Conservation (phyloP, 2,113 vertebrate species). For the Heterocephalus glaber region DNA sequence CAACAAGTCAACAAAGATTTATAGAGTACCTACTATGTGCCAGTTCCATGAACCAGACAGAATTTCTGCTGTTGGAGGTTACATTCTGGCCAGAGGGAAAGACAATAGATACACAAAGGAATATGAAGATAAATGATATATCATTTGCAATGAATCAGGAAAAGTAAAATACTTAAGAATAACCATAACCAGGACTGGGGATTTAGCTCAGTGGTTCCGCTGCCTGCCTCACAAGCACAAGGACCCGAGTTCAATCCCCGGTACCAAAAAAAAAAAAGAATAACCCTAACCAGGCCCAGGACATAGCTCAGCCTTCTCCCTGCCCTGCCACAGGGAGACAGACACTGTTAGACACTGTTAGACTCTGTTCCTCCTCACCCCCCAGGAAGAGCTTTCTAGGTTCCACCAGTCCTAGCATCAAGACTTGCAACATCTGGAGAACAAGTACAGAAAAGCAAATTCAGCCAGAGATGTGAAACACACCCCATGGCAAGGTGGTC, state of each 20-base stretch:
- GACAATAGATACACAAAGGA: too few relatives aligned
- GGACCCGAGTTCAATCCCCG: too few relatives aligned
- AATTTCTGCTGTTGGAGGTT: neutral
- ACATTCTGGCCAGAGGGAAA: neutral
- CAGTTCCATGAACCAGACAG: neutral
- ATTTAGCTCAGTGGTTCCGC: too few relatives aligned
- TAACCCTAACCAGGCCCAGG: too few relatives aligned
- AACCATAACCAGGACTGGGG: too few relatives aligned
- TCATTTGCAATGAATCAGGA: neutral
- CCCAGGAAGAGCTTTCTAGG: neutral
- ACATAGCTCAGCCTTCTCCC: neutral
- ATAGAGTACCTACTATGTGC: neutral
- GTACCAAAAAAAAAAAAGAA: too few relatives aligned
- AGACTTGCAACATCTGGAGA: neutral
- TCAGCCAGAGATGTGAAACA: neutral
- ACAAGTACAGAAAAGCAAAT: neutral
- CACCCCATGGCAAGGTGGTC: accelerated
- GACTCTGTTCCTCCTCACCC: neutral
- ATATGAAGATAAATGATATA: neutral
- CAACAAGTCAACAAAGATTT: neutral
- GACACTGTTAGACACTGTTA: too few relatives aligned
- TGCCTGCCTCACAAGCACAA: too few relatives aligned
- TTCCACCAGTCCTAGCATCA: neutral
- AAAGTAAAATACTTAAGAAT: neutral
- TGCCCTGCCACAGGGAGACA: neutral